These are phyloP conservation scores for Gymnothorax reevesii DNA, from an alignment of 2,797 vertebrate species.

Conservation along the genomic window DNA sequence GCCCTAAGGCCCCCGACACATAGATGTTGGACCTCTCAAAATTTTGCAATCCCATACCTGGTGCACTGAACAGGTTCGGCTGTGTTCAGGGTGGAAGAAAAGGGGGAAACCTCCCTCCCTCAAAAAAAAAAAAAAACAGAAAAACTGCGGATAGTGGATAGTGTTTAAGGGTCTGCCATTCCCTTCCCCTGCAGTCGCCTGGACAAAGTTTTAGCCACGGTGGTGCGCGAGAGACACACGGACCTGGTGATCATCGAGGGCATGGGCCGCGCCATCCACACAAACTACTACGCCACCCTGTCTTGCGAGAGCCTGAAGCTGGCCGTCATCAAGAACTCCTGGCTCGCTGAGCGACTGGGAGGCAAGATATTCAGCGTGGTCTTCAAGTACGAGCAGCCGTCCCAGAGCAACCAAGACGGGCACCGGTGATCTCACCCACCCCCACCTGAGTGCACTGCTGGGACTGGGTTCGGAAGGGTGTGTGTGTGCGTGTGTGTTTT, in stretches of 20 bases:
- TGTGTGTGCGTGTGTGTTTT: not conserved
- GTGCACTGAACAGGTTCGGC: too few species aligned
- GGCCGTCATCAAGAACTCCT: conserved; percentile 95
- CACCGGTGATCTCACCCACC: conserved; percentile 30
- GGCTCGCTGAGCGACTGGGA: conserved; percentile 92
- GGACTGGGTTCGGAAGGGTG: not conserved
- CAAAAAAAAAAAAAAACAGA: too few species aligned
- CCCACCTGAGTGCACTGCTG: not conserved
- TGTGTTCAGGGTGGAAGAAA: too few species aligned
- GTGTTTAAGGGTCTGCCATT: not conserved
- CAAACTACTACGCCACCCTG: conserved; percentile 89
- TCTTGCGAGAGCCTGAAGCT: conserved; percentile 96
- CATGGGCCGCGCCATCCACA: conserved; percentile 97
- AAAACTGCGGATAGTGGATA: too few species aligned
- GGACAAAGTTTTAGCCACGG: conserved; percentile 86
- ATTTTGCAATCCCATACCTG: too few species aligned
- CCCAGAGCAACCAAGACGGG: conserved; percentile 51
- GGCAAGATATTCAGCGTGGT: conserved; percentile 97
- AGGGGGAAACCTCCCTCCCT: too few species aligned
- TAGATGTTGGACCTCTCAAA: too few species aligned
- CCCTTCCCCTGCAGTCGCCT: conserved; percentile 76
- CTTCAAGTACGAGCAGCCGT: conserved; percentile 93
- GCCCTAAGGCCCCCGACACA: too few species aligned
- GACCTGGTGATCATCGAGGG: conserved; percentile 97
- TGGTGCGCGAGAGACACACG: conserved; percentile 84